These are phyloP conservation scores for Amblyjoppa fuscipennis DNA, from an alignment of 2,888 invertebrate species.

Conservation along the genomic window DNA sequence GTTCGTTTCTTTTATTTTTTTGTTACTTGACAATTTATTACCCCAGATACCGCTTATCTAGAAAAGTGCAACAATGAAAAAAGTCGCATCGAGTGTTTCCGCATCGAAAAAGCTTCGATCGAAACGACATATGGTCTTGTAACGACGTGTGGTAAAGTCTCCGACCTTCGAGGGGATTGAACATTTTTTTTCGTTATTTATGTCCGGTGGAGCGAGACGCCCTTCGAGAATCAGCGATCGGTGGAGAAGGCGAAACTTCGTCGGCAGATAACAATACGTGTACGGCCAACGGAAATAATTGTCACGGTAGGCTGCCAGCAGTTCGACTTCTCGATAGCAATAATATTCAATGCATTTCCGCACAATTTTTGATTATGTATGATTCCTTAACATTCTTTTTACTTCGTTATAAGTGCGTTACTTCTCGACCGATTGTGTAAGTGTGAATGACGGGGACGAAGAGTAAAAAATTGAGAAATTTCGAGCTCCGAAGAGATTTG, in stretches of 20 bases:
- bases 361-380: not conserved
- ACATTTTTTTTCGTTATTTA: conserved; percentile 4
- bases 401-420: no score
- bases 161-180: not conserved
- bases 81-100: not conserved
- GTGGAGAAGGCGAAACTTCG: not conserved
- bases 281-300: conserved; percentile 11
- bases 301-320: not conserved
- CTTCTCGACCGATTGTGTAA: no score
- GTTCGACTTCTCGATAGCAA: not conserved
- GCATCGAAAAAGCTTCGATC: not conserved
- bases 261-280: not conserved
- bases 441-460: no score
- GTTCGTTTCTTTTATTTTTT: not conserved
- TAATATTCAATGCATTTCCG: not conserved
- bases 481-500: no score
- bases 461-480: no score
- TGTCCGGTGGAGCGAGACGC: not conserved
- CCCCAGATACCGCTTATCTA: conserved; percentile 51
- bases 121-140: not conserved
- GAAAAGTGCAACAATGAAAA: conserved; percentile 5
- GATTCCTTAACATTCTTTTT: not conserved
- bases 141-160: not conserved
- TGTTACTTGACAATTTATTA: conserved; percentile 13
- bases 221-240: conserved; percentile 13